These are phyloP conservation scores for Saccostrea glomerata DNA, from an alignment of 1,140 invertebrate species.

Conservation along the genomic window DNA sequence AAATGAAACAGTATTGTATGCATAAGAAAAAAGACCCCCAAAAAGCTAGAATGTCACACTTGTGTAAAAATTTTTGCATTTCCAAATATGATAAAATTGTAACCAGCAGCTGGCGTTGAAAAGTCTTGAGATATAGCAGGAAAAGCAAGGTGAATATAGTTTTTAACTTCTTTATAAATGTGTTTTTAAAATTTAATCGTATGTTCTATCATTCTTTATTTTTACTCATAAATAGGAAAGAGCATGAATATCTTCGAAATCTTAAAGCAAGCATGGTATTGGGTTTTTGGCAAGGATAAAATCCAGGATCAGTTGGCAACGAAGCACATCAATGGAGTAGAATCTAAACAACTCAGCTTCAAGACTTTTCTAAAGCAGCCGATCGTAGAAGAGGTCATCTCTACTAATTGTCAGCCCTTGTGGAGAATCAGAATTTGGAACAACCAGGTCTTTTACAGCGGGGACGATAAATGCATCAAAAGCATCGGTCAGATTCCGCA, in stretches of 20 bases:
- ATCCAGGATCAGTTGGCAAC: background rate
- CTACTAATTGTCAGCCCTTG: background rate
- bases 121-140: too few relatives aligned
- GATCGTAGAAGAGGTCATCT: background rate
- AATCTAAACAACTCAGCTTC: background rate
- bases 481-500: background rate
- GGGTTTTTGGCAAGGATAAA: background rate
- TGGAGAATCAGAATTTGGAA: background rate
- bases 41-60: too few relatives aligned
- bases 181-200: too few relatives aligned
- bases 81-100: too few relatives aligned
- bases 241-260: background rate
- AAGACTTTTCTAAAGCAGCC: background rate
- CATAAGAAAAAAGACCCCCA: too few relatives aligned
- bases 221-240: too few relatives aligned
- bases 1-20: too few relatives aligned
- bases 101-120: too few relatives aligned
- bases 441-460: background rate
- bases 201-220: too few relatives aligned
- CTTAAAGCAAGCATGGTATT: background rate
- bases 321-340: background rate
- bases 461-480: conserved; percentile 8
- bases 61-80: too few relatives aligned
- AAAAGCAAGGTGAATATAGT: too few relatives aligned
- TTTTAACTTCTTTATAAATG: too few relatives aligned